phyloP scores from a whole-genome alignment of 2,797 vertebrate species.

The Mionectes olivaceus region DNA sequence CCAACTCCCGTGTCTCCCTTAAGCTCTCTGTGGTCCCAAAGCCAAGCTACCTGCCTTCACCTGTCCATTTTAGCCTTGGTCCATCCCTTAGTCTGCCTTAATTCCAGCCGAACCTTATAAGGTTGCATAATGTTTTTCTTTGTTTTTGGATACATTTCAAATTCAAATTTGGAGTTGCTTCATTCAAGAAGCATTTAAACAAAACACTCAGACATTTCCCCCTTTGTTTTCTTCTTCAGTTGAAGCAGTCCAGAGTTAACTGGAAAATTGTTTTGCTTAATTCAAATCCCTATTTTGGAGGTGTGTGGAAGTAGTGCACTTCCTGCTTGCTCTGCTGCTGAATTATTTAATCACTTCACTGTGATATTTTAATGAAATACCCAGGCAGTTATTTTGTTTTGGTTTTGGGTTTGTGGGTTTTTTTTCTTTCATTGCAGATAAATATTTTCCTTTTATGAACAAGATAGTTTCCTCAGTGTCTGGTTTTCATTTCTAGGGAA shows the following conservation, averaged over 20 bases:
- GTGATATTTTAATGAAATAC: not conserved
- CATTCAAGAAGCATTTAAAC: not conserved
- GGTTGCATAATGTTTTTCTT: not conserved
- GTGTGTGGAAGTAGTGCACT: not conserved
- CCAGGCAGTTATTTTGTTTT: not conserved
- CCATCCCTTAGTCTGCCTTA: not conserved
- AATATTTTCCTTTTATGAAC: slow-evolving; percentile 42
- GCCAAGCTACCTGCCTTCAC: not conserved
- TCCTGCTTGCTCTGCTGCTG: not conserved
- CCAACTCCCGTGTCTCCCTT: not conserved
- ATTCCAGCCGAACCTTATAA: not conserved
- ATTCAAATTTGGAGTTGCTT: not conserved
- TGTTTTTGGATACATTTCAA: not conserved
- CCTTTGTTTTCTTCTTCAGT: not conserved
- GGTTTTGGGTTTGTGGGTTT: too few relatives aligned
- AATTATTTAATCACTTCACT: not conserved
- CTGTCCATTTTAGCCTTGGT: not conserved
- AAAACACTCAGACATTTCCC: not conserved
- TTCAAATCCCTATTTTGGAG: not conserved
- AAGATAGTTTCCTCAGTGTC: slow-evolving; percentile 8
- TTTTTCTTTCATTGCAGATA: not conserved
- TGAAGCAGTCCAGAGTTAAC: not conserved
- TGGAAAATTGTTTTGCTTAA: not conserved
- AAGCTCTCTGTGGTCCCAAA: not conserved
- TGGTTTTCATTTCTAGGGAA: slow-evolving; percentile 43